Conservation (phyloP, 2,888 invertebrate species). For the Maniola hyperantus region DNA sequence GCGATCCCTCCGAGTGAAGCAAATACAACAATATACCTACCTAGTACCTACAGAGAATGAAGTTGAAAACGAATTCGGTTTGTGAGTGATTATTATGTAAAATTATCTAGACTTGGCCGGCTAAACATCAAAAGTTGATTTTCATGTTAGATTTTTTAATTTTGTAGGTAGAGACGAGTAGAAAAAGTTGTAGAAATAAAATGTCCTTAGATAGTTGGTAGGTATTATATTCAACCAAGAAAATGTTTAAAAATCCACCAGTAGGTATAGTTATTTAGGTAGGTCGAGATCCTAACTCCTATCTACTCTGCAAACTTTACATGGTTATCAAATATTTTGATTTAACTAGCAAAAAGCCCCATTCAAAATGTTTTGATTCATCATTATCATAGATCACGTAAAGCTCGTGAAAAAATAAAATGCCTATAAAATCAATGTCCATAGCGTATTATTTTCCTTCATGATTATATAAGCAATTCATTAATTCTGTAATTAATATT, state of each 20-base stretch:
- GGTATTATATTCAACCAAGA: no score
- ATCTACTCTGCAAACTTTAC: no score
- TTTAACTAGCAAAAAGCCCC: no score
- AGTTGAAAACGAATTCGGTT: conserved; percentile 40
- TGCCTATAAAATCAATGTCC: background rate
- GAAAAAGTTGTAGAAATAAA: background rate
- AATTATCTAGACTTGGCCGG: conserved; percentile 25
- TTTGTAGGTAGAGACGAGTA: background rate
- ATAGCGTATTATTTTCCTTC: background rate
- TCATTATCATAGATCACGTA: no score
- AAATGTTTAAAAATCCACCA: no score
- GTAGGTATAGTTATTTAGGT: no score
- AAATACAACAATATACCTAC: conserved; percentile 38
- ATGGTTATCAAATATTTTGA: no score
- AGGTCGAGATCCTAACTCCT: no score
- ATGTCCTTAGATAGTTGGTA: no score
- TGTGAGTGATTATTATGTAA: conserved; percentile 34
- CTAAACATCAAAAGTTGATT: conserved; percentile 5
- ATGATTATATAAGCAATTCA: background rate
- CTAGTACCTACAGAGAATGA: conserved; percentile 31
- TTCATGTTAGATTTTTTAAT: background rate
- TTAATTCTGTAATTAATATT: conserved; percentile 4
- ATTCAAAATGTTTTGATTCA: no score
- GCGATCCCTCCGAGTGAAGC: conserved; percentile 27
- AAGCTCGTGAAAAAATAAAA: no score